Evolutionary conservation across 2,888 invertebrate species (phyloP).

Genomic region (Macrosiphum euphorbiae): DNA sequence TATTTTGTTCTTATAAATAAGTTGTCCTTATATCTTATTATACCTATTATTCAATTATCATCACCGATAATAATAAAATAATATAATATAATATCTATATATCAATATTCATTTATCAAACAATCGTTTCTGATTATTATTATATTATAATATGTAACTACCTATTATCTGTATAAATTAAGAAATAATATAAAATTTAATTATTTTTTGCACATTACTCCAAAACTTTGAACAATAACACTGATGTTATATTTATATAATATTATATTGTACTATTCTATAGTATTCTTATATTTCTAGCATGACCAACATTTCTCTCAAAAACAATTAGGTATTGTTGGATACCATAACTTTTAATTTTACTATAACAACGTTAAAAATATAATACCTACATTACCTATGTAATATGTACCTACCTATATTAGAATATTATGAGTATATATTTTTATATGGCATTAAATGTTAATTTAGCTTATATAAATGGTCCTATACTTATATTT

Average conservation of each 20-base stretch:
- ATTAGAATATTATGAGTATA: too few species aligned
- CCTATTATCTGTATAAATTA: not conserved
- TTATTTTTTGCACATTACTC: not conserved
- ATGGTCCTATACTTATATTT: too few species aligned
- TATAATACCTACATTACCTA: too few species aligned
- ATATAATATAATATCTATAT: too few species aligned
- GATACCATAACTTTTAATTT: too few species aligned
- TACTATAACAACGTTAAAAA: too few species aligned
- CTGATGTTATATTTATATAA: not conserved
- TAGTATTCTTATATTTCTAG: too few species aligned
- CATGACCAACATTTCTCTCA: too few species aligned
- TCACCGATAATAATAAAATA: not conserved
- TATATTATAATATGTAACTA: not conserved
- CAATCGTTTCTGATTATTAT: not conserved
- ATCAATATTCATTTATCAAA: not conserved
- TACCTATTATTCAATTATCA: not conserved
- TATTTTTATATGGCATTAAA: too few species aligned
- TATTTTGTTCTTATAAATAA: not conserved
- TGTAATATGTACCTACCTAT: too few species aligned
- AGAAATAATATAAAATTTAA: not conserved
- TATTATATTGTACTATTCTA: not conserved
- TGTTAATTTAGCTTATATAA: too few species aligned
- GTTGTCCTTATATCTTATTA: not conserved
- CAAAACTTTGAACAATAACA: not conserved
- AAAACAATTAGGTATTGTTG: too few species aligned